Conservation (phyloP, 2,888 invertebrate species). For the Netelia virgata region DNA sequence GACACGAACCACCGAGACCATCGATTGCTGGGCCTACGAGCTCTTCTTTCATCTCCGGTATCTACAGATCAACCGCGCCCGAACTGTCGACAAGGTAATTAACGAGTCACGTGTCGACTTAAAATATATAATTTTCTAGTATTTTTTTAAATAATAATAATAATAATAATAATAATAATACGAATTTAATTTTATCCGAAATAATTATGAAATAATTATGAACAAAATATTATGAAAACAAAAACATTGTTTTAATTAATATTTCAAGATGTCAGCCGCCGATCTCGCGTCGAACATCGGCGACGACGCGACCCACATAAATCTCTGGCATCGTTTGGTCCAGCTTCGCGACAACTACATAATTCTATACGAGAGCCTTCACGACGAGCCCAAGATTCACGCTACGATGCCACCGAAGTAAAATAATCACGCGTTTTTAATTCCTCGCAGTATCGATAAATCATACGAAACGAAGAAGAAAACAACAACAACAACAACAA, state of each 20-base stretch:
- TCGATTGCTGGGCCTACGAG: slow-evolving; percentile 82
- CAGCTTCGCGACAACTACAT: slow-evolving; percentile 81
- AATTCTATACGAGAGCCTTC: slow-evolving; percentile 78
- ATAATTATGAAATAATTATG: neutral
- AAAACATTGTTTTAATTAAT: slow-evolving; percentile 23
- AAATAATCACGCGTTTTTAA: neutral
- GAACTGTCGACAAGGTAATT: slow-evolving; percentile 75
- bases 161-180: neutral
- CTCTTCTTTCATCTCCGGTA: slow-evolving; percentile 81
- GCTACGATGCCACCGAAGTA: slow-evolving; percentile 62
- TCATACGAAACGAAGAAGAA: slow-evolving; percentile 24
- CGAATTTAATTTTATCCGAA: neutral
- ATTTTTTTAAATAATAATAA: neutral
- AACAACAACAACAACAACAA: neutral
- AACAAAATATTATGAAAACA: neutral
- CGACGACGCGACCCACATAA: slow-evolving; percentile 75
- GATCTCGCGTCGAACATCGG: slow-evolving; percentile 59
- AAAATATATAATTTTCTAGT: no score
- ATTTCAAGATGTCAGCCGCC: slow-evolving; percentile 50
- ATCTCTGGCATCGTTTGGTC: slow-evolving; percentile 80
- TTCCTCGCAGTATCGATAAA: slow-evolving; percentile 8
- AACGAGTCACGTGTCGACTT: slow-evolving; percentile 1
- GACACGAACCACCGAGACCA: slow-evolving; percentile 78
- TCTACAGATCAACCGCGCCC: slow-evolving; percentile 76
- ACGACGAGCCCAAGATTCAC: slow-evolving; percentile 71